These are phyloP conservation scores for Drosophila bocki DNA, from an alignment of 1,140 invertebrate species.

Conservation along the genomic window DNA sequence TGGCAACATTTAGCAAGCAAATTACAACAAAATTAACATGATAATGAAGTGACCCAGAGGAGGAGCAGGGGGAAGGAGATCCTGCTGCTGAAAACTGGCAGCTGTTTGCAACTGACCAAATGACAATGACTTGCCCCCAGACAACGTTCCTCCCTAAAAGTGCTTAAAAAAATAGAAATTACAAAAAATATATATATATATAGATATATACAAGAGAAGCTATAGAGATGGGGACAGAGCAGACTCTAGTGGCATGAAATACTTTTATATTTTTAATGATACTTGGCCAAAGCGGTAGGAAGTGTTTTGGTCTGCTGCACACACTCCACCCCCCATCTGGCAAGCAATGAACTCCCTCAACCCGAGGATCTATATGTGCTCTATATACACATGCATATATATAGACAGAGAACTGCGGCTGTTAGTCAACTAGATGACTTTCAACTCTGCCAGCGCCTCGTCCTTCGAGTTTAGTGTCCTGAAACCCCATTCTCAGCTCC, in stretches of 20 bases:
- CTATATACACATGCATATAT: constrained; percentile 10
- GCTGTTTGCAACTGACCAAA: constrained; percentile 79
- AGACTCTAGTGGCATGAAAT: constrained; percentile 62
- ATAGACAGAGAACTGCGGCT: constrained; percentile 29
- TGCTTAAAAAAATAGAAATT: constrained; percentile 55
- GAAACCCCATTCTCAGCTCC: constrained; percentile 11
- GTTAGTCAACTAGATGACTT: constrained; percentile 78
- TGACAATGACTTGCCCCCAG: constrained; percentile 76
- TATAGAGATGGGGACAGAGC: constrained; percentile 6
- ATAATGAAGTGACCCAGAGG: constrained; percentile 72
- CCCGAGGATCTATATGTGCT: constrained; percentile 5
- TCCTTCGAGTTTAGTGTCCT: constrained; percentile 10
- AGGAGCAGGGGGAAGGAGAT: not conserved
- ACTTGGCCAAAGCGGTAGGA: constrained; percentile 82
- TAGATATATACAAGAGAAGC: constrained; percentile 1
- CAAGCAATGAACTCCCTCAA: constrained; percentile 69
- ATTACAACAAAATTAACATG: constrained; percentile 84
- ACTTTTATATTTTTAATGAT: constrained; percentile 84
- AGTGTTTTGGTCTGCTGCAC: constrained; percentile 83
- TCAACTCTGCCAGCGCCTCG: constrained; percentile 55
- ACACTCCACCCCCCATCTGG: constrained; percentile 55
- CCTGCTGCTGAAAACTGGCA: constrained; percentile 62
- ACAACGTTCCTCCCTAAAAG: constrained; percentile 20
- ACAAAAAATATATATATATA: constrained; percentile 24
- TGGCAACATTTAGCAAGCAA: constrained; percentile 84